Base-by-base conservation (phyloP, 2,113 vertebrate species). In the Cisticola juncidis region DNA sequence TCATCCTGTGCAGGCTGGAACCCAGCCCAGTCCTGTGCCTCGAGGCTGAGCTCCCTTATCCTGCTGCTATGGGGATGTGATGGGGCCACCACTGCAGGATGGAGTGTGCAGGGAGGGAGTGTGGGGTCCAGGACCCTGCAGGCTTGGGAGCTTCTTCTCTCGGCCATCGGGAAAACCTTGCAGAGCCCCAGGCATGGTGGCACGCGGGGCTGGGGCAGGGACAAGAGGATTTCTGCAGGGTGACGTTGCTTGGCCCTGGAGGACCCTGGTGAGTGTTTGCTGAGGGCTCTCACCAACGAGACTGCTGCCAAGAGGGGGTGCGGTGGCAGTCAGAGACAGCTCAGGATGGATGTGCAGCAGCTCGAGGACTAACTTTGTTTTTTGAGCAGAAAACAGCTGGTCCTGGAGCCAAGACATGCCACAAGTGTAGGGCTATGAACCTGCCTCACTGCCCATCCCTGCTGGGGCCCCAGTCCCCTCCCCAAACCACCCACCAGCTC, bases 241-340 rank as follows among this genome's bases (percentile, higher is more conserved):
- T 78, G 83, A 84, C 17, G 2, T 74, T n/a, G 29, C 33, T 15
- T 53, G 0, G 0, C 60, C 14, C 40, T 54, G 1, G 0, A 90
- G 92, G 56, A 88, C 85, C 91, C 92, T 72, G 1, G 16, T 58
- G 84, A 91, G 81, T 93, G 90, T 94, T 94, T 94, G 89, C 93
- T 51, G 84, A 90, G 82, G 50, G 68, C 82, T 93, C 57, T 84
- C 51, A 35, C 33, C 3, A 5, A 2, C 14, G 1, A 5, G 2
- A 5, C 60, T 6, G 31, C 57, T 87, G 87, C 92, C 90, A 57
- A 29, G 71, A 87, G 36, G 0, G 48, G n/a, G n/a, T 53, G 76
- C 0, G 0, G 76, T 62, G 88, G 68, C 58, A 80, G 68, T 54
- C 0, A 0, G 86, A 85, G 83, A 45, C 9, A 4, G 76, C 85